Evolutionary conservation across 2,113 vertebrate species (phyloP).

Genomic region (Nipponia nippon): DNA sequence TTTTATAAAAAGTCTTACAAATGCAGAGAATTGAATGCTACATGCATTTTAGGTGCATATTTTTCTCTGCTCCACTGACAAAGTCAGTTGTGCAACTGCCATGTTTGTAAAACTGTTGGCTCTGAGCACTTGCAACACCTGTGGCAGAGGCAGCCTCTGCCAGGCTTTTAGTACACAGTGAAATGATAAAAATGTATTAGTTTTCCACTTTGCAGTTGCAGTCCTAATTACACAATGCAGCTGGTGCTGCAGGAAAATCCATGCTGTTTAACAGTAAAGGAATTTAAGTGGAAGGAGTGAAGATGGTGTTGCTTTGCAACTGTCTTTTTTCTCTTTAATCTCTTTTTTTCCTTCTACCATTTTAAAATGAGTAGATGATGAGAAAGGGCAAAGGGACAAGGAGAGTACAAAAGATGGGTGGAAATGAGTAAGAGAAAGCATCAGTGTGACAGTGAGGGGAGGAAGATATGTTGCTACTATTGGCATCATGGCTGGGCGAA

Average conservation of each 20-base stretch:
- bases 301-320: not conserved
- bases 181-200: slow-evolving; percentile 36
- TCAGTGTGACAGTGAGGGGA: not conserved
- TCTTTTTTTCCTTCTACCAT: not conserved
- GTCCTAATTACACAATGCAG: slow-evolving; percentile 7
- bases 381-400: not conserved
- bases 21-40: not conserved
- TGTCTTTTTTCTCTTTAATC: not conserved
- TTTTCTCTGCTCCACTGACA: slow-evolving; percentile 14
- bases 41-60: not conserved
- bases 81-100: not conserved
- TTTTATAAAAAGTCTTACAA: not conserved
- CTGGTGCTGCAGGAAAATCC: slow-evolving; percentile 3
- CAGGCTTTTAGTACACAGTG: not conserved
- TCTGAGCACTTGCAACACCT: slow-evolving; percentile 20
- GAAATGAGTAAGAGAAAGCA: not conserved
- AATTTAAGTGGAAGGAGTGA: not conserved
- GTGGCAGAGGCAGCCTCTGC: slow-evolving; percentile 1
- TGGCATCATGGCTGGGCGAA: not conserved
- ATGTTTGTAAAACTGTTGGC: not conserved
- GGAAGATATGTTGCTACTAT: not conserved
- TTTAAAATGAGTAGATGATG: not conserved
- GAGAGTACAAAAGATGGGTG: not conserved
- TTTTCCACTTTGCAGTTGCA: slow-evolving; percentile 18
- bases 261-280: not conserved